Base-by-base conservation (phyloP, 2,888 invertebrate genomes). In the Galeopsomyia nigrocyanea region DNA sequence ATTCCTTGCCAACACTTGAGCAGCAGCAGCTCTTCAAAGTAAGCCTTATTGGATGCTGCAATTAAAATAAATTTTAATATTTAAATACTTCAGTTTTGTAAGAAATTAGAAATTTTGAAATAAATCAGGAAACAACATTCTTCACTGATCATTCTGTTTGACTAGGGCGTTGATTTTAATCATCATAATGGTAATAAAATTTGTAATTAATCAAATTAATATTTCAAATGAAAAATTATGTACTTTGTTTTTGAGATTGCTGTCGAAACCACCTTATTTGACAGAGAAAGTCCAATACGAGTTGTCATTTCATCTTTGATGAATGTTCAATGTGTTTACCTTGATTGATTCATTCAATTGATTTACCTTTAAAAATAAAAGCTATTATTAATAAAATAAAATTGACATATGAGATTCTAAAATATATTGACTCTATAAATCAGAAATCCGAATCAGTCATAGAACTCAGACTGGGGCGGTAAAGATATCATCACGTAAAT, bases 381-480 rank as follows among this genome's bases (percentile, higher is more conserved):
- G 19, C 5, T 46, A 62, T 2, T 22, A 57, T 0, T 14, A 56
- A 26, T 58, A 39, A 39, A 39, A 56, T 47, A 22, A 16, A 50
- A 1, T 39, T 39, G 7, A 10, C 39, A 10, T 39, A n/a, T 39
- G 46, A 14, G 39, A 26, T 57, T 55, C 51, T 26, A 46, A 17
- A 60, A 50, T 2, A 71, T 51, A 47, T 39, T 50, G 17, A 78
- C n/a, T 3, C 9, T 31, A 77, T 73, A 76, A 78, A 78, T 79
- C 67, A 57, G 74, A 67, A 77, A 75, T 79, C 79, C 79, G 79
- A 81, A 77, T 84, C 84, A 79, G 64, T 84, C 84, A 84, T 58
- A 74, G 74, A 70, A 69, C 31, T 84, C 84, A 84, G 84, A 81
- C 84, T 83, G 84, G 84, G 84, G 84, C 84, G 80, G 79, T 84